Evolutionary conservation across 2,888 invertebrate genomes (phyloP), one percentile per base, ranked within the genome.

Genomic region (Catocala fraxini): DNA sequence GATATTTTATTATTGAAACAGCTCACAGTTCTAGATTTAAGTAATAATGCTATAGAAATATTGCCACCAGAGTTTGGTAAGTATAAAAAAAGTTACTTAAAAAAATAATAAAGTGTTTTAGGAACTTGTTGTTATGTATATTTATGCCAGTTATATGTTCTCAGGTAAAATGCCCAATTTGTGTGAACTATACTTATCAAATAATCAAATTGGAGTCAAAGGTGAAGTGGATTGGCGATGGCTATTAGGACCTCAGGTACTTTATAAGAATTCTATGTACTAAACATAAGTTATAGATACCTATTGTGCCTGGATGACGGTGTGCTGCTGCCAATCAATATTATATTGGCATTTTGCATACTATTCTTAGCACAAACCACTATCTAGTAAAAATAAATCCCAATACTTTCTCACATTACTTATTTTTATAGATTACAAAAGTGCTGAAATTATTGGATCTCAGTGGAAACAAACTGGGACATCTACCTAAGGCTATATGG

Each of bases 21-120:
- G 74, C 92, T 98, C 7, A 95, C 95, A 63, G 74, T 95, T 48
- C 90, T 98, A 52, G 96, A 97, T 90, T 87, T 98, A 62, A 96
- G 96, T 65, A 91, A 96, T 62, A 98, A 98, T 93, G 94, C 95
- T 66, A 95, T 98, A 54, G 95, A 95, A 65, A 95, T 92, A 79
- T 88, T 98, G 54, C 98, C 98, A 0, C 89, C 93, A 12, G 97
- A 97, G 82, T 85, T 98, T 70, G 97, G 96, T 75, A 89, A 92
- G 82, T 45, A 2, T n/a, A 45, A 15, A 43, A 3, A 42, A 9
- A 25, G 7, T 5, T 10, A 11, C 6, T 25, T 25, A 25, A 11
- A 1, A n/a, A n/a, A 25, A 34, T 12, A 12, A 10, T 12, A 25
- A 5, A 7, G 49, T 63, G 1, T 3, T 0, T 25, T 25, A 25